These are phyloP conservation scores for Erebia epiphron DNA, from an alignment of 2,888 invertebrate species.

Conservation along the genomic window DNA sequence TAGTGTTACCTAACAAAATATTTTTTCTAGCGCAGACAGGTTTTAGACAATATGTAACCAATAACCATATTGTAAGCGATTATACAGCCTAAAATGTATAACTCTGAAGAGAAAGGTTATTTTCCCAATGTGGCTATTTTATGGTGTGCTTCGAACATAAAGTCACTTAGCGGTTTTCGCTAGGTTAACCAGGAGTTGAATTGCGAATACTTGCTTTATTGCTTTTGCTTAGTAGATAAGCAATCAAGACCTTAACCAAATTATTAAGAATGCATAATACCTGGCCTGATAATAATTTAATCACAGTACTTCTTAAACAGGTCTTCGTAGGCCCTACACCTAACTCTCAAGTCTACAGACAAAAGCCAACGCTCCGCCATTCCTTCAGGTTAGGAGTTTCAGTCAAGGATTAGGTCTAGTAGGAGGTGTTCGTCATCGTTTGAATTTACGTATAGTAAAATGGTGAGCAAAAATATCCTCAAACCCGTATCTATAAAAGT, in stretches of 20 bases:
- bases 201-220: background rate
- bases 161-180: background rate
- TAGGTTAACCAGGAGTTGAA: background rate
- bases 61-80: background rate
- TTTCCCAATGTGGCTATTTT: background rate
- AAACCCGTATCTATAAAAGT: background rate
- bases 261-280: background rate
- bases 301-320: too few relatives aligned
- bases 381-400: background rate
- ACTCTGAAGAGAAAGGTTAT: background rate
- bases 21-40: too few relatives aligned
- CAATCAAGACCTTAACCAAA: background rate
- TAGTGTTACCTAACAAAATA: too few relatives aligned
- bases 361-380: background rate
- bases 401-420: too few relatives aligned
- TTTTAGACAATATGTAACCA: too few relatives aligned
- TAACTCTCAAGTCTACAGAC: too few relatives aligned
- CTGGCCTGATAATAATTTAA: background rate
- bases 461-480: background rate
- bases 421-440: background rate
- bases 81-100: background rate
- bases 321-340: too few relatives aligned
- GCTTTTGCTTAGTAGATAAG: background rate
- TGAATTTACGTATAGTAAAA: background rate
- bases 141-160: background rate